phyloP scores from a whole-genome alignment of 2,113 vertebrate genomes.

The Muntiacus muntjak region DNA sequence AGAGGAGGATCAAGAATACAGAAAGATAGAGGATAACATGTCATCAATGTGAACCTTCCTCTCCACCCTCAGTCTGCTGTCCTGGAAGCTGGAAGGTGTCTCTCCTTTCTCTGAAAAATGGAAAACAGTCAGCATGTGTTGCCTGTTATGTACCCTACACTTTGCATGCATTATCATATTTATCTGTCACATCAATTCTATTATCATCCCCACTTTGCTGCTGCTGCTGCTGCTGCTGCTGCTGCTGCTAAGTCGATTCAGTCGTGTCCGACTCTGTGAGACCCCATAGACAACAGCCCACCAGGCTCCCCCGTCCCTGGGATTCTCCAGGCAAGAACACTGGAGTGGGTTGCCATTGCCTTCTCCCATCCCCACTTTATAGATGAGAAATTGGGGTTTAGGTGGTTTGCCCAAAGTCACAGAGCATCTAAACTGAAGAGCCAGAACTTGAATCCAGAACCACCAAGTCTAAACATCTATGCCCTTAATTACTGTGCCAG shows the following conservation, averaged over 20 bases:
- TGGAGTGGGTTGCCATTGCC: no score
- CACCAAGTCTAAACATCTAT: background rate
- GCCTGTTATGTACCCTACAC: fast-evolving
- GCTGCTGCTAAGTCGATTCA: no score
- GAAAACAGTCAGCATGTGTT: background rate
- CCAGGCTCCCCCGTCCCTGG: no score
- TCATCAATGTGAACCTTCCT: background rate
- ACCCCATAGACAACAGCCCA: no score
- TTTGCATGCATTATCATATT: background rate
- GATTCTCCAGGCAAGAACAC: no score
- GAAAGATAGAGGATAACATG: background rate
- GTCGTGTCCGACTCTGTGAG: no score
- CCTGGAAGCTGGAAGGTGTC: background rate
- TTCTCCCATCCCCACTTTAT: background rate
- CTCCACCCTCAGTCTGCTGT: background rate
- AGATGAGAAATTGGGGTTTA: background rate
- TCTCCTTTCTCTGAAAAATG: background rate
- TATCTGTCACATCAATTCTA: background rate
- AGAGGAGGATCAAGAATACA: slow-evolving; percentile 20
- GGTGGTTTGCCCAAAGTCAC: background rate
- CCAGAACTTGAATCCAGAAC: background rate
- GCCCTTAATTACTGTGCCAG: background rate
- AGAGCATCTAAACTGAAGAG: background rate
- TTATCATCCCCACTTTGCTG: background rate
- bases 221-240: no score